A percentile compares a stretch with the other conserved stretches of the same genome.
Conservation (phyloP, 2,797 vertebrate genomes). For the Pangasius krempfi region DNA sequence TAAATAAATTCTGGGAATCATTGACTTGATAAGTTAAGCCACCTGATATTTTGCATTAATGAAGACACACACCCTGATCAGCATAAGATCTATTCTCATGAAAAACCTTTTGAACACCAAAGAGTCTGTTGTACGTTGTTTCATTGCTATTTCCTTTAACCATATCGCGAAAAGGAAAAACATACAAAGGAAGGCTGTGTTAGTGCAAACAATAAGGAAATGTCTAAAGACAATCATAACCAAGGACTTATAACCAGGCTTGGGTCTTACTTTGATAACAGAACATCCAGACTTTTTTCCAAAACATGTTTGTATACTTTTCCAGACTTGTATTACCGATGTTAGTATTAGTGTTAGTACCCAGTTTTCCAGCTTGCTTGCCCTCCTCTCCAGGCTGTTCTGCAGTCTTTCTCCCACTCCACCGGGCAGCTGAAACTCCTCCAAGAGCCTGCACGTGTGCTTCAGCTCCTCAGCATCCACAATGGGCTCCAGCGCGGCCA, state of each 20-base stretch:
- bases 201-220: neutral
- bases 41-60: neutral
- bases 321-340: neutral
- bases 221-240: neutral
- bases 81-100: too few relatives aligned
- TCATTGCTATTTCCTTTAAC: neutral
- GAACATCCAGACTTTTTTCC: neutral
- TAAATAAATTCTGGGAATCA: neutral
- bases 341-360: constrained; percentile 62
- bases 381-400: constrained; percentile 85
- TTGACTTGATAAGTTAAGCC: neutral
- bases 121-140: neutral
- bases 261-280: neutral
- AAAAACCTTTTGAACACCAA: neutral
- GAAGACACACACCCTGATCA: neutral
- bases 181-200: neutral
- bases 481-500: constrained; percentile 85
- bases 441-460: constrained; percentile 79
- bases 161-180: neutral
- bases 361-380: constrained; percentile 86
- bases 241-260: neutral
- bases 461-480: constrained; percentile 83
- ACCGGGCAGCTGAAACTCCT: constrained; percentile 82
- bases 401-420: constrained; percentile 89
- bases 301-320: neutral